A percentile compares a stretch with the other conserved stretches of the same genome.
These are phyloP conservation scores for Spodoptera frugiperda DNA, from an alignment of 1,140 invertebrate genomes.

Conservation along the genomic window DNA sequence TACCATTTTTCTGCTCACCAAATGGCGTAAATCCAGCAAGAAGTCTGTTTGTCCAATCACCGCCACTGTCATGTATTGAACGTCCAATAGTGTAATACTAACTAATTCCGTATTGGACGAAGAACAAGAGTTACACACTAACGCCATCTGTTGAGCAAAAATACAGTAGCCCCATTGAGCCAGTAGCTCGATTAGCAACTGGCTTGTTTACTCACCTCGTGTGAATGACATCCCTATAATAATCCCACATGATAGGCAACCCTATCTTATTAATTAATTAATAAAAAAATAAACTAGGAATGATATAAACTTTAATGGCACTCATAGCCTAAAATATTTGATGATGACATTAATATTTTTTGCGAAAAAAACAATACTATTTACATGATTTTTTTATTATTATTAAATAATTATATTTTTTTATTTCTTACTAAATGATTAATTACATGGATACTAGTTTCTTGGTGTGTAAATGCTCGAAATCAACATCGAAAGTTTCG, in stretches of 20 bases:
- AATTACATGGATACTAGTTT: constrained; percentile 7
- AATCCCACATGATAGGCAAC: background rate
- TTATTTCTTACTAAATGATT: background rate
- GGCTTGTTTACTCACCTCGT: background rate
- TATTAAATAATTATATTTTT: constrained; percentile 5
- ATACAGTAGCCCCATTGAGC: too few relatives aligned
- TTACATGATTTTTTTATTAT: constrained; percentile 53
- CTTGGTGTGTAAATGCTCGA: constrained; percentile 5
- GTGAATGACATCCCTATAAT: background rate
- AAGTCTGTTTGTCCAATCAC: too few relatives aligned
- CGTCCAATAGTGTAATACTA: too few relatives aligned
- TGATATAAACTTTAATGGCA: constrained; percentile 79
- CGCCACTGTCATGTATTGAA: too few relatives aligned
- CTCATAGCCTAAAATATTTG: constrained; percentile 82
- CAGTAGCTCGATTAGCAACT: background rate
- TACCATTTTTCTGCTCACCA: too few relatives aligned
- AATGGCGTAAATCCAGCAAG: too few relatives aligned
- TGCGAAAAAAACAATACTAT: constrained; percentile 38
- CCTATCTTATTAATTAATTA: constrained; percentile 23
- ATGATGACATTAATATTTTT: constrained; percentile 38
- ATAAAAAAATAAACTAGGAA: constrained; percentile 62
- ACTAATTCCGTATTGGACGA: too few relatives aligned
- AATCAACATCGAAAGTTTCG: background rate
- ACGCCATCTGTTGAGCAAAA: too few relatives aligned
- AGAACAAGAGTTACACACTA: too few relatives aligned